These are phyloP conservation scores for Caiman crocodilus DNA, from an alignment of 2,797 vertebrate species.

Conservation along the genomic window DNA sequence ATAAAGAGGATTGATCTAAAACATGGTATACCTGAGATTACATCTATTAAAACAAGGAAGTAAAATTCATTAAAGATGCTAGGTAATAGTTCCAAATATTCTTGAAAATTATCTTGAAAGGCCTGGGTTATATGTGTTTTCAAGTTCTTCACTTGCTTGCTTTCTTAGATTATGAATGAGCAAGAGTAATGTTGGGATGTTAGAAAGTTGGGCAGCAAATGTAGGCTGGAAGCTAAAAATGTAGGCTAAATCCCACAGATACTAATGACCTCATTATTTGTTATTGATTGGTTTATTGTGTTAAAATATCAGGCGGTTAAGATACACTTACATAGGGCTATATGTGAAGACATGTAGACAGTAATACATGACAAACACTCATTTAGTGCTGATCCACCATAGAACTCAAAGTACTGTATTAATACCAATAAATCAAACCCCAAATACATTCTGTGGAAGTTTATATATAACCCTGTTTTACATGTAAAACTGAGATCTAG, in stretches of 20 bases:
- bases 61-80: too few species aligned
- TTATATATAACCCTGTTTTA: neutral
- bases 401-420: neutral
- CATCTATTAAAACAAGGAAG: too few species aligned
- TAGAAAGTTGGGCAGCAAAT: too few species aligned
- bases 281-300: neutral
- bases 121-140: too few species aligned
- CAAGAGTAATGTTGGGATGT: too few species aligned
- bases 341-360: neutral
- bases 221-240: too few species aligned
- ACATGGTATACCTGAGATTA: too few species aligned
- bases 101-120: too few species aligned
- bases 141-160: too few species aligned
- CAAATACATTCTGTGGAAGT: neutral
- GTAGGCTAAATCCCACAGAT: neutral
- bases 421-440: neutral
- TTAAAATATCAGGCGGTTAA: conserved; percentile 32
- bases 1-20: too few species aligned
- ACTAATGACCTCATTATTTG: neutral
- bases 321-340: conserved; percentile 7
- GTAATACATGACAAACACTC: neutral
- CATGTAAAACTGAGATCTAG: neutral
- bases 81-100: too few species aligned
- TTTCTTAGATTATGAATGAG: too few species aligned
- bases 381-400: neutral